Conservation (phyloP, 2,888 invertebrate genomes). For the Drosophila emarginata region DNA sequence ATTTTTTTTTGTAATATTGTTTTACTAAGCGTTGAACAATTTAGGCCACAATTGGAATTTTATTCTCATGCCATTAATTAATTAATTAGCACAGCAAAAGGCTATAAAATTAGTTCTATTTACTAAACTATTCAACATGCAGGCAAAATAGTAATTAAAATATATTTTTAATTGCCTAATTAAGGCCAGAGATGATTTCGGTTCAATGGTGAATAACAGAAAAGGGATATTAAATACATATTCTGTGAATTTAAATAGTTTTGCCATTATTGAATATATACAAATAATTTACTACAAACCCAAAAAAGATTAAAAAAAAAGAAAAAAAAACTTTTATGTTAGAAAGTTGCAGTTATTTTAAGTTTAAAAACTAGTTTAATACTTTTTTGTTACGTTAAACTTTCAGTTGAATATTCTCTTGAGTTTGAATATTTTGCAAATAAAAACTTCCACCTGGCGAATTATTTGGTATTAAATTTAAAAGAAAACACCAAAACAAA, state of each 20-base stretch:
- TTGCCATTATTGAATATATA: background rate
- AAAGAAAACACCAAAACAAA: too few relatives aligned
- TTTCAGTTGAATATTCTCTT: too few relatives aligned
- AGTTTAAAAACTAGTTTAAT: too few relatives aligned
- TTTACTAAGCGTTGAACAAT: background rate
- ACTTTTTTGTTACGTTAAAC: too few relatives aligned
- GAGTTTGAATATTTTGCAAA: too few relatives aligned
- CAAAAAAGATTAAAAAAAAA: background rate
- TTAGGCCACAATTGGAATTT: constrained; percentile 3
- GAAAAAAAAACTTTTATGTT: too few relatives aligned
- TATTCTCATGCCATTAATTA: constrained; percentile 10
- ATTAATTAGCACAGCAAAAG: constrained; percentile 15
- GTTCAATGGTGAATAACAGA: background rate
- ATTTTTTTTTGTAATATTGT: background rate
- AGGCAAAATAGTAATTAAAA: constrained; percentile 21
- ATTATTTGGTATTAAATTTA: too few relatives aligned
- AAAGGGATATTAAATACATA: background rate
- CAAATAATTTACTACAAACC: constrained; percentile 26
- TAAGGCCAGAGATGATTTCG: constrained; percentile 6
- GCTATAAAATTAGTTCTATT: background rate
- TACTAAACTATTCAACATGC: constrained; percentile 19
- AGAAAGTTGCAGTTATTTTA: too few relatives aligned
- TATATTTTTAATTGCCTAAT: constrained; percentile 27
- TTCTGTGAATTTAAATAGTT: background rate
- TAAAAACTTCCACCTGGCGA: too few relatives aligned